Evolutionary conservation across 2,888 invertebrate species (phyloP).

Genomic region (Amphiduros pacificus): DNA sequence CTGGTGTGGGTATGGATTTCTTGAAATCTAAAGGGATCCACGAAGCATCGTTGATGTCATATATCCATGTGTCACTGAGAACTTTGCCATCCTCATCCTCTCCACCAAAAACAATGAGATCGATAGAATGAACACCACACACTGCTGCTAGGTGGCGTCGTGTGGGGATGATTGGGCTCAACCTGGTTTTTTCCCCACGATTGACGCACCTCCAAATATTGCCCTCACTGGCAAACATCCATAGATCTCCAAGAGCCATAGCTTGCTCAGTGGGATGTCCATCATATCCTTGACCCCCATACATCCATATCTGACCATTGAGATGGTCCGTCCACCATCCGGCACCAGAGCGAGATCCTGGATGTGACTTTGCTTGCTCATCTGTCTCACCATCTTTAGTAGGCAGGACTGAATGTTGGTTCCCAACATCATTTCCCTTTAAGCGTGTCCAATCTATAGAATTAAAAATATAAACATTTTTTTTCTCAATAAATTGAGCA

Average conservation of each 20-base stretch:
- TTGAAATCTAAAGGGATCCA: constrained; percentile 9
- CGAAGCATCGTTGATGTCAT: constrained; percentile 25
- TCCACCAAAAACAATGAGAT: constrained; percentile 45
- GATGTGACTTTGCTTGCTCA: too few species aligned
- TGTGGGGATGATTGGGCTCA: background rate
- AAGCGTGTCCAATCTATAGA: constrained; percentile 41
- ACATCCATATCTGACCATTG: constrained; percentile 36
- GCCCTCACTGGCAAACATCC: constrained; percentile 32
- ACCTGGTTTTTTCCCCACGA: constrained; percentile 8
- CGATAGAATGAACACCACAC: constrained; percentile 35
- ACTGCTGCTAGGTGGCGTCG: constrained; percentile 36
- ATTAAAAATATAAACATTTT: too few species aligned
- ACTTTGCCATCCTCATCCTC: constrained; percentile 31
- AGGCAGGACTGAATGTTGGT: too few species aligned
- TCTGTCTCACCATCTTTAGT: too few species aligned
- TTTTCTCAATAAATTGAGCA: too few species aligned
- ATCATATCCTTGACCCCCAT: constrained; percentile 41
- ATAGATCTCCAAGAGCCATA: constrained; percentile 39
- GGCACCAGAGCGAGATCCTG: constrained; percentile 41
- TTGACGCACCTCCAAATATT: constrained; percentile 32
- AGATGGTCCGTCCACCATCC: constrained; percentile 33
- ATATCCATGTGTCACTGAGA: constrained; percentile 45
- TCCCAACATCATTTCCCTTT: constrained; percentile 31
- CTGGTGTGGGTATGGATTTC: constrained; percentile 16
- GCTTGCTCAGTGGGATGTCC: constrained; percentile 20